A percentile compares a stretch with the other conserved stretches of the same genome.
Evolutionary conservation across 2,888 invertebrate genomes (phyloP).

Genomic region (Eretmocerus hayati): DNA sequence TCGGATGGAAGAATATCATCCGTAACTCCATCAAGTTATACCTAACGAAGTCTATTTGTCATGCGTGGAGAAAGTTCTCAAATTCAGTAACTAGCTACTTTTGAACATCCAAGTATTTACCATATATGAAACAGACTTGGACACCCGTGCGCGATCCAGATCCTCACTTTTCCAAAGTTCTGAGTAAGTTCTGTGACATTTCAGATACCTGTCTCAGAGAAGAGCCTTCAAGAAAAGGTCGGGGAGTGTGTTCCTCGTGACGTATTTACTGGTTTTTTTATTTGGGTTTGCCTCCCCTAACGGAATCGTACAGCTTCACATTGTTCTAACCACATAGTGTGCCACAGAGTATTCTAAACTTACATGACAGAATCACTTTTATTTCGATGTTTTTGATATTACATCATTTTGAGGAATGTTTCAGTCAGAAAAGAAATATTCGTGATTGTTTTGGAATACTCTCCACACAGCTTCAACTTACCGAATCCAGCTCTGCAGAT

Average conservation of each 20-base stretch:
- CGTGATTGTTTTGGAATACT: slow-evolving; percentile 11
- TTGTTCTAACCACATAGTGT: slow-evolving; percentile 39
- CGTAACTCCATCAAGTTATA: too few relatives aligned
- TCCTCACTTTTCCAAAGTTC: too few relatives aligned
- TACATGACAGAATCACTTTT: neutral
- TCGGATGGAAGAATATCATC: too few relatives aligned
- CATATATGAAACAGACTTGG: too few relatives aligned
- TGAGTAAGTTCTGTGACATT: slow-evolving; percentile 43
- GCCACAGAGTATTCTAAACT: slow-evolving; percentile 11
- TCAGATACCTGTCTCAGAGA: slow-evolving; percentile 46
- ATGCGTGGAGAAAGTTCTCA: too few relatives aligned
- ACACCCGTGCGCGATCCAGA: too few relatives aligned
- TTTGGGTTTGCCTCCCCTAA: slow-evolving; percentile 42
- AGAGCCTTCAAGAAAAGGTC: slow-evolving; percentile 46
- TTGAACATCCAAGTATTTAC: neutral
- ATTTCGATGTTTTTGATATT: neutral
- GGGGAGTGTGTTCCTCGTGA: slow-evolving; percentile 43
- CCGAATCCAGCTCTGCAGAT: slow-evolving; percentile 16
- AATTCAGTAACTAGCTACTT: too few relatives aligned
- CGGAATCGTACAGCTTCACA: slow-evolving; percentile 36
- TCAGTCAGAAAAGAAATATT: neutral
- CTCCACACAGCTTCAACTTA: slow-evolving; percentile 17
- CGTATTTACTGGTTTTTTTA: slow-evolving; percentile 40
- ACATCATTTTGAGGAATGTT: too few relatives aligned
- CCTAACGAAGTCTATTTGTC: too few relatives aligned